Base-by-base conservation (phyloP, 53 echinoderm and acorn worm genomes). In the Antedon mediterranea region DNA sequence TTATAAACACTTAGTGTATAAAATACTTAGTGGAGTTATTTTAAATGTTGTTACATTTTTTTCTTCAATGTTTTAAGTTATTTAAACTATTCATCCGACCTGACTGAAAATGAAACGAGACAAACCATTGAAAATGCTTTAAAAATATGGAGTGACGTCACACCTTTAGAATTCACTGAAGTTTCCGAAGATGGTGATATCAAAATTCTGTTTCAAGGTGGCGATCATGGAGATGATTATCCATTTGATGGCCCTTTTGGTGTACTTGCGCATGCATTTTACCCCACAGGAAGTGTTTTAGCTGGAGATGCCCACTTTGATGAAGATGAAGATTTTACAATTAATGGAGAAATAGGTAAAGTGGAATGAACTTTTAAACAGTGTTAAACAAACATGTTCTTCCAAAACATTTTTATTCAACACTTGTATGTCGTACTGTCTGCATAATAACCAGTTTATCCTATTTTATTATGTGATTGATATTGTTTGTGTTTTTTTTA, bases 241-340 rank as follows among this genome's bases (percentile, higher is more conserved):
- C 85, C 87, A 9, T 87, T 87, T 71, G 87, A 87, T 32, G 90
- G 90, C 13, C 37, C 82, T 0, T 37, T 78, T 0, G 80, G 80
- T 18, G 86, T 82, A n/a, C 77, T 93, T 37, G 93, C 93, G 0
- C 93, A 93, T 72, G 89, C 93, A 33, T 93, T 77, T 76, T 87
- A 37, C 30, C 89, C 89, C 7, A 4, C 82, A 78, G 15, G 74
- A 6, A 8, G 14, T 8, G 57, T 57, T 15, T 41, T 79, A 30
- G 43, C 71, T 26, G 90, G 90, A 28, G 77, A 85, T 3, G 87
- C 88, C 0, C 90, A 90, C 37, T 90, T 90, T 71, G 90, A 90
- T 43, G 90, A 85, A 4, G 88, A 73, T 7, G 90, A 90, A 72
- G 32, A 14, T 0, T 90, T 71, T 74, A 85, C 86, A 31, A 70